These are phyloP conservation scores for Felis catus DNA, from an alignment of 2,113 vertebrate species.

Conservation along the genomic window F.catus_Fca126_mat1.0 CM031423.1:47339001-47339500, in stretches of 20 bases:
- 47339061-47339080: constrained; percentile 74
- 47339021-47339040: constrained; percentile 60
- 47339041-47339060: background rate
- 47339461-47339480: constrained; percentile 54
- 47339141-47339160: constrained; percentile 88
- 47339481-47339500: constrained; percentile 57
- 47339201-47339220: constrained; percentile 86
- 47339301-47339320: constrained; percentile 54
- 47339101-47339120: constrained; percentile 79
- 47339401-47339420: background rate
- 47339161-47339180: constrained; percentile 89
- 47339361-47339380: constrained; percentile 39
- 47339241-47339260: constrained; percentile 78
- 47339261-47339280: constrained; percentile 81
- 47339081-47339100: constrained; percentile 65
- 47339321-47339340: constrained; percentile 62
- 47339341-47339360: constrained; percentile 69
- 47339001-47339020: constrained; percentile 31
- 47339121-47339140: constrained; percentile 86
- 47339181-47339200: constrained; percentile 88
- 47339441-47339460: constrained; percentile 59
- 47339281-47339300: constrained; percentile 80
- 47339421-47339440: constrained; percentile 66
- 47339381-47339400: constrained; percentile 29
- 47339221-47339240: constrained; percentile 68